Base-by-base conservation (phyloP, 1,140 invertebrate species). In the Octopus sinensis region DNA sequence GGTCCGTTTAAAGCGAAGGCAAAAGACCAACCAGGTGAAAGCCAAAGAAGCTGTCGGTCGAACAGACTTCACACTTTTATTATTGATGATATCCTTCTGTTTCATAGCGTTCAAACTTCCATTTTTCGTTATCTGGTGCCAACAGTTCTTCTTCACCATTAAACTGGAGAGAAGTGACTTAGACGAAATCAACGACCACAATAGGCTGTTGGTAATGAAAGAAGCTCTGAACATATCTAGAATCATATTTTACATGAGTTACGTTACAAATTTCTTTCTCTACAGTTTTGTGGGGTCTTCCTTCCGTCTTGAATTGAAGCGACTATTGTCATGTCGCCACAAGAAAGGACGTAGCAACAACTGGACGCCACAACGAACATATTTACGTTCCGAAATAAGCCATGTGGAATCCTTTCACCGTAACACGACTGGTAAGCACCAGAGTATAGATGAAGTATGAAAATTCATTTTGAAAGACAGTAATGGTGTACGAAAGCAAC, bases 241-340 rank as follows among this genome's bases (percentile, higher is more conserved):
- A 9, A 87, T 86, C 13, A 86, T 90, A 30, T 89, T 88, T 81
- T 88, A 87, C 83, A 81, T 89, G 54, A 90, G 89, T 82, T 90
- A 90, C 79, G 88, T 86, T 53, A 84, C 88, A 13, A 90, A 90
- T 82, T 90, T 90, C 80, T 89, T 90, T 80, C 84, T 90, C 9
- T 90, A 89, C 81, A 86, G 87, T 83, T 80, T 90, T 5, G 89
- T 87, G 0, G 89, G 89, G 0, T 84, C 88, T 4, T 87, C 84
- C 62, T 88, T 87, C 79, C 81, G 87, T 54, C 80, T 83, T 43
- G 85, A 86, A 83, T 80, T 88, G 56, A 78, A 79, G 17, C 23
- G 54, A 23, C 17, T 84, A 12, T 75, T 83, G 6, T 54, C 6
- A 5, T 56, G 62, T 30, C 52, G 13, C 6, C 52, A 51, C 76